Percentiles rank a stretch among this genome's conserved stretches.
Evolutionary conservation across 2,113 vertebrate genomes (phyloP).

Genomic region (Heptranchias perlo): DNA sequence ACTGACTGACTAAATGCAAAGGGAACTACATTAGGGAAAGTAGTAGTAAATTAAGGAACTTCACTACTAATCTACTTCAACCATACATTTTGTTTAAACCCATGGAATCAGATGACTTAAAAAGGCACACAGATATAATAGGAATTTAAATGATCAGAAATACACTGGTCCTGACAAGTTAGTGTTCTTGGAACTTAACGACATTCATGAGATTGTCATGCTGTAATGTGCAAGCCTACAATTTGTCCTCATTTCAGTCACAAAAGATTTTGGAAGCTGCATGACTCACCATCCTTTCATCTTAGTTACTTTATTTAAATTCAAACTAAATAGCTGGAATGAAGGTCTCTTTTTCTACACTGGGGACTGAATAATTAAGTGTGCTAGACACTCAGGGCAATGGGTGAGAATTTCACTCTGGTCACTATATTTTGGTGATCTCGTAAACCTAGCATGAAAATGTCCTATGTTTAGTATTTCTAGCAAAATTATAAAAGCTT

Average conservation of each 20-base stretch:
- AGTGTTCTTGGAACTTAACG: neutral
- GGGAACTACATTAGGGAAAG: slow-evolving; percentile 14
- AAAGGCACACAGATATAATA: neutral
- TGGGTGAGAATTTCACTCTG: neutral
- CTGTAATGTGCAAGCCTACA: neutral
- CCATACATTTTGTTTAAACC: neutral
- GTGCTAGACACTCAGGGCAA: neutral
- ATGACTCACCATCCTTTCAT: neutral
- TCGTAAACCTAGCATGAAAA: neutral
- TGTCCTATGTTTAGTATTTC: neutral
- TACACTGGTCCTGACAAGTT: neutral
- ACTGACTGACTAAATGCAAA: neutral
- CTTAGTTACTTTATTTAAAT: neutral
- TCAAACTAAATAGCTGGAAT: neutral
- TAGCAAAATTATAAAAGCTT: neutral
- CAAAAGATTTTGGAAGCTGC: neutral
- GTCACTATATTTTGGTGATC: neutral
- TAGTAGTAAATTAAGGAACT: slow-evolving; percentile 19
- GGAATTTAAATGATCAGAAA: neutral
- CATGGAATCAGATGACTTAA: slow-evolving; percentile 9
- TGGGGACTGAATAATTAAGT: neutral
- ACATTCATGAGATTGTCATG: neutral
- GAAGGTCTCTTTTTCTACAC: neutral
- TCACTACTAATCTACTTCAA: slow-evolving; percentile 28
- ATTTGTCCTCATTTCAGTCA: neutral